These are phyloP conservation scores for Neolamprologus variostigma DNA, from an alignment of 2,113 vertebrate genomes.

Conservation along the genomic window DNA sequence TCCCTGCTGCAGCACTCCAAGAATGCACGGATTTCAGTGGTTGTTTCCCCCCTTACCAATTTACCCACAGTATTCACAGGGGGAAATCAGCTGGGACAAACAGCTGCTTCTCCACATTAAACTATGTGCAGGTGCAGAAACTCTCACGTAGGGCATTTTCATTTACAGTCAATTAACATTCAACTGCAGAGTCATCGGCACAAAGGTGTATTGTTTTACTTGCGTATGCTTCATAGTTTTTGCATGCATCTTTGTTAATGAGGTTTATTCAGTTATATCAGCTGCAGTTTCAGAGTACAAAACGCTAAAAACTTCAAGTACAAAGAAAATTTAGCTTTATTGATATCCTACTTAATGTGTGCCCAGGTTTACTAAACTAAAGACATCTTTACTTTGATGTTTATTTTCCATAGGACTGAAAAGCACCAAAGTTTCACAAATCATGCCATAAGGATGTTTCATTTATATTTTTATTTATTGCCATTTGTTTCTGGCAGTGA, in stretches of 20 bases:
- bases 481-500: background rate
- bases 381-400: background rate
- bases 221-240: background rate
- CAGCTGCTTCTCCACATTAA: constrained; percentile 37
- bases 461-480: background rate
- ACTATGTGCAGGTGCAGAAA: constrained; percentile 24
- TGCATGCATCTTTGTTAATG: background rate
- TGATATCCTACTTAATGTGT: background rate
- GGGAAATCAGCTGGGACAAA: constrained; percentile 54
- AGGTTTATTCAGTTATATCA: background rate
- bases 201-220: background rate
- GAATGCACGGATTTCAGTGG: constrained; percentile 4
- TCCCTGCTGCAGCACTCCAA: background rate
- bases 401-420: no score
- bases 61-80: constrained; percentile 24
- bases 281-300: background rate
- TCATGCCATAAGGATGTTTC: background rate
- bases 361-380: background rate
- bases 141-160: background rate
- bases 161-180: constrained; percentile 24
- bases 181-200: constrained; percentile 10
- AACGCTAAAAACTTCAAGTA: background rate
- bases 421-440: background rate
- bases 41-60: constrained; percentile 36
- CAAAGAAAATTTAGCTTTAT: background rate